These are phyloP conservation scores for Melitaea cinxia DNA, from an alignment of 1,140 invertebrate genomes.

Conservation along the genomic window DNA sequence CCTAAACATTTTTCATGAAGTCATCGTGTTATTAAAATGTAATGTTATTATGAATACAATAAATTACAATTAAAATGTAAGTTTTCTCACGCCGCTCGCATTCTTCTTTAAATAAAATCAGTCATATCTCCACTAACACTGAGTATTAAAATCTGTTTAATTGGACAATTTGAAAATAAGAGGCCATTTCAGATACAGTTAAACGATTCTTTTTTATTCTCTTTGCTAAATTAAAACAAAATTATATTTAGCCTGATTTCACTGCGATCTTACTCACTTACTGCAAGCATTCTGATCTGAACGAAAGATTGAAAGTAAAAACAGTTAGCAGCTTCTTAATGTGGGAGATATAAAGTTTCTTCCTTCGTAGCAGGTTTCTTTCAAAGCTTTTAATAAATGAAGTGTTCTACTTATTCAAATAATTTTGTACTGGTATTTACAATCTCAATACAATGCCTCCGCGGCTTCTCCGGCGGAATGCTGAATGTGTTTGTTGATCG, in stretches of 20 bases:
- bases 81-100: background rate
- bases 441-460: too few relatives aligned
- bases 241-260: slow-evolving; percentile 21
- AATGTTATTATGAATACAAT: background rate
- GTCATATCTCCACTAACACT: slow-evolving; percentile 37
- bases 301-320: slow-evolving; percentile 6
- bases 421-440: too few relatives aligned
- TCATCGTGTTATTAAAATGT: too few relatives aligned
- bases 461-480: too few relatives aligned
- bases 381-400: background rate
- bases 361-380: background rate
- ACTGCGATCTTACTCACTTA: too few relatives aligned
- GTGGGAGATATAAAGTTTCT: background rate
- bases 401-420: background rate
- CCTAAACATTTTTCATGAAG: too few relatives aligned
- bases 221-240: slow-evolving; percentile 1
- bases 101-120: slow-evolving; percentile 27
- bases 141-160: slow-evolving; percentile 65
- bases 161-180: slow-evolving; percentile 46
- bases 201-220: slow-evolving; percentile 9
- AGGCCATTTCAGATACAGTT: slow-evolving; percentile 19
- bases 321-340: background rate
- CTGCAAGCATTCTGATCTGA: slow-evolving; percentile 5
- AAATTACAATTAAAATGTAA: background rate
- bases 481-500: too few relatives aligned